Percentiles rank a stretch among this genome's conserved stretches.
phyloP scores from a whole-genome alignment of 2,113 vertebrate species.

The Aplodontia rufa region DNA sequence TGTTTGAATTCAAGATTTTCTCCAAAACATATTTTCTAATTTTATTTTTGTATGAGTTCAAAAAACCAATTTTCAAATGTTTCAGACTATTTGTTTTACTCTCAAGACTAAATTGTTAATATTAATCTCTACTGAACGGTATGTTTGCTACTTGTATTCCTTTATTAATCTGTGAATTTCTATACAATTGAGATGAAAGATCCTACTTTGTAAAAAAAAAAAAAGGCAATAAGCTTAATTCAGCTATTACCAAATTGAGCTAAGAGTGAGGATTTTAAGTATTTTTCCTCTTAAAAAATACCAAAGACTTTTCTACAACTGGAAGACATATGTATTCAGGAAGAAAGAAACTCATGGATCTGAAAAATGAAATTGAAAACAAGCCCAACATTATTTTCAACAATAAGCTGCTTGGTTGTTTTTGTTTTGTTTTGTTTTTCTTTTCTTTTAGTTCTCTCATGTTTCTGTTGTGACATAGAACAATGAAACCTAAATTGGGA shows the following conservation, averaged over 20 bases:
- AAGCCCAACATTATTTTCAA: background rate
- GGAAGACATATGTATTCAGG: background rate
- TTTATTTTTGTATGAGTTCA: conserved; percentile 40
- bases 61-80: conserved; percentile 34
- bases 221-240: conserved; percentile 19
- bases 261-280: background rate
- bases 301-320: background rate
- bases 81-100: background rate
- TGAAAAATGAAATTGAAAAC: conserved; percentile 35
- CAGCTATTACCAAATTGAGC: background rate
- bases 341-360: conserved; percentile 3
- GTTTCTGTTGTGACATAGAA: background rate
- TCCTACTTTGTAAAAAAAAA: conserved; percentile 20
- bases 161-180: conserved; percentile 49
- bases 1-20: background rate
- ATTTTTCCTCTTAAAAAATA: background rate
- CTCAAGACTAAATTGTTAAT: conserved; percentile 16
- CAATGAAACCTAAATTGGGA: background rate
- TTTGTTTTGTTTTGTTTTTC: background rate
- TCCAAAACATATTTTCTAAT: conserved; percentile 30
- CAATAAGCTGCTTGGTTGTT: too few species aligned
- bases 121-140: conserved; percentile 36
- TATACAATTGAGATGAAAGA: conserved; percentile 44
- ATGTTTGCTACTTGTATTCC: conserved; percentile 12
- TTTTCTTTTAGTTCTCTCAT: background rate